A percentile compares a stretch with the other conserved stretches of the same genome.
Conservation (phyloP, 2,888 invertebrate species). For the Alitta virens region DNA sequence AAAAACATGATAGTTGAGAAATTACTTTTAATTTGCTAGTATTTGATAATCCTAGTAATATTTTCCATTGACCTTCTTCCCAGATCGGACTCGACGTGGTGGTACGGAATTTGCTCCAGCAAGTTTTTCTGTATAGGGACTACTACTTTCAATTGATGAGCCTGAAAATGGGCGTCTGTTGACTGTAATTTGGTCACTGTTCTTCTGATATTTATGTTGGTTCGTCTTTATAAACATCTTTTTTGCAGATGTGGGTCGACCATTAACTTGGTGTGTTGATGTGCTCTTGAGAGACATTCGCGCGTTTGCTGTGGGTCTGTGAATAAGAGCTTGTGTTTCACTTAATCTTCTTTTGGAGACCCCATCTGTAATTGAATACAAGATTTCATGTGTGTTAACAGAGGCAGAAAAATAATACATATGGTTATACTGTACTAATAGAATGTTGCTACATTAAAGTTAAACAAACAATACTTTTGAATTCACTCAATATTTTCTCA, state of each 20-base stretch:
- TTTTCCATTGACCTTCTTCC: constrained; percentile 12
- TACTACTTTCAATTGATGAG: constrained; percentile 23
- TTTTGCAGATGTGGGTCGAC: constrained; percentile 19
- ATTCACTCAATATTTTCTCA: no score
- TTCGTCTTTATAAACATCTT: constrained; percentile 19
- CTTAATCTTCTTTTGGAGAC: constrained; percentile 6
- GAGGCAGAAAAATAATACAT: not conserved
- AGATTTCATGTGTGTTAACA: not conserved
- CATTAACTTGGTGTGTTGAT: constrained; percentile 18
- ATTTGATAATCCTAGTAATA: no score
- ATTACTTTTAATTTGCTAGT: no score
- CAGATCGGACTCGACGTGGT: constrained; percentile 17
- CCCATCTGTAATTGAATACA: constrained; percentile 12
- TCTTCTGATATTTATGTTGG: constrained; percentile 1
- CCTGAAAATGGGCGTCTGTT: constrained; percentile 49
- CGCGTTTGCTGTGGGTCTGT: constrained; percentile 12
- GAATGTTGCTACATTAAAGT: no score
- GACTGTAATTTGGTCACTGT: constrained; percentile 33
- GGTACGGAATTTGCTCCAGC: constrained; percentile 3
- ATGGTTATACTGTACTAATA: no score
- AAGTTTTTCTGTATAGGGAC: constrained; percentile 27
- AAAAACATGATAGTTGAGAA: no score
- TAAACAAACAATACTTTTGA: no score
- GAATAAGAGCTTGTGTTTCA: constrained; percentile 18
- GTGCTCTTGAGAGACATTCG: constrained; percentile 3